These are phyloP conservation scores for Magallana gigas DNA, from an alignment of 1,140 invertebrate species.

Conservation along the genomic window DNA sequence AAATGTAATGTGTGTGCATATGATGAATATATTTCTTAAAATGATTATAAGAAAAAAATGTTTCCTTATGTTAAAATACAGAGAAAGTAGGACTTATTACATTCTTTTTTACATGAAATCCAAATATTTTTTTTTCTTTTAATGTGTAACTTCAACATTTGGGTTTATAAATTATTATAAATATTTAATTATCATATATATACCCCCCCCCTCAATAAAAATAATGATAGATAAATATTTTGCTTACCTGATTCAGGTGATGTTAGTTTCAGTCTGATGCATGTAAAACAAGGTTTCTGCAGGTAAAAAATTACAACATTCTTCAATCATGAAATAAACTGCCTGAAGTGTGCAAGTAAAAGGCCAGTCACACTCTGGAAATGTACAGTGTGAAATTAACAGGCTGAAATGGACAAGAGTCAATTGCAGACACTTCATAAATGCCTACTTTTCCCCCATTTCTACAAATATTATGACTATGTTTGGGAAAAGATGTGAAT, in stretches of 20 bases:
- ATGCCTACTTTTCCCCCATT: conserved; percentile 10
- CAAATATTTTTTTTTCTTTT: no score
- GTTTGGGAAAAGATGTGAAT: conserved; percentile 1
- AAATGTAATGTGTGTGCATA: no score
- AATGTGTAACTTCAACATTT: no score
- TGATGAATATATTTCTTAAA: no score
- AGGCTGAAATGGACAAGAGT: conserved; percentile 16
- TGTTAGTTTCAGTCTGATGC: conserved; percentile 19
- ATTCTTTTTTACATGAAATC: no score
- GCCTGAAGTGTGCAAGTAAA: conserved; percentile 14
- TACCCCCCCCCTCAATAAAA: no score
- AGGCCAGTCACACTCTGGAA: background rate
- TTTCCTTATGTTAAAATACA: no score
- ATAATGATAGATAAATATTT: background rate
- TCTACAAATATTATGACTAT: conserved; percentile 28
- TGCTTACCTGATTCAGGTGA: background rate
- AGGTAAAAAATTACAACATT: conserved; percentile 28
- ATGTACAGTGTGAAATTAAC: background rate
- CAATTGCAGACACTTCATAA: conserved; percentile 20
- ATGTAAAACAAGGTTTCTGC: conserved; percentile 10
- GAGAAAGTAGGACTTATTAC: no score
- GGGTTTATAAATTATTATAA: no score
- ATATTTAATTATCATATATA: no score
- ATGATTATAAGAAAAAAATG: no score
- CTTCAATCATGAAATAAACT: conserved; percentile 29